These are phyloP conservation scores for Pachydiplax longipennis DNA, from an alignment of 2,888 invertebrate species.

Conservation along the genomic window DNA sequence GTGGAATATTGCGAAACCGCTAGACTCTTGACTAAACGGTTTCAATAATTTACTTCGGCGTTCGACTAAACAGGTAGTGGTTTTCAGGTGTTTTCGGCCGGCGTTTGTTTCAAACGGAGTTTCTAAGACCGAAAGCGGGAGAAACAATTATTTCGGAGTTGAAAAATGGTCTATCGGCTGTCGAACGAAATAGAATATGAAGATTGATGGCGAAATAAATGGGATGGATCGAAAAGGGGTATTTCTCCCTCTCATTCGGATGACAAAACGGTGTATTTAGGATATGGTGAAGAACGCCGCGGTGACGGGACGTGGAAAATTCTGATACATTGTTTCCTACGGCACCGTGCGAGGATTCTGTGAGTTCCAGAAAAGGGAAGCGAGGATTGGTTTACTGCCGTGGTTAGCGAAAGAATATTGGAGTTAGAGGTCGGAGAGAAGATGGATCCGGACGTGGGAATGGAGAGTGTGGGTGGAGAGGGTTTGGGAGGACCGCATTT, in stretches of 20 bases:
- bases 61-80: not conserved
- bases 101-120: not conserved
- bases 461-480: not conserved
- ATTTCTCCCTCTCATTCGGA: not conserved
- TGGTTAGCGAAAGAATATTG: not conserved
- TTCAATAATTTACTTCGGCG: too few relatives aligned
- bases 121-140: not conserved
- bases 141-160: constrained; percentile 15
- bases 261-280: constrained; percentile 36
- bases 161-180: constrained; percentile 16
- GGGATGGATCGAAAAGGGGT: not conserved
- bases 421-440: not conserved
- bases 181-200: not conserved
- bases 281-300: not conserved
- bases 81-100: not conserved
- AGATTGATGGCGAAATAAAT: constrained; percentile 14
- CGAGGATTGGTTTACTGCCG: not conserved
- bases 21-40: too few relatives aligned
- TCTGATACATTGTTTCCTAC: constrained; percentile 24
- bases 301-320: constrained; percentile 29
- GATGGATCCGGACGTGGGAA: not conserved
- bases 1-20: too few relatives aligned
- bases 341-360: not conserved
- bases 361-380: not conserved
- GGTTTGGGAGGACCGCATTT: not conserved